Evolutionary conservation across 2,888 invertebrate species (phyloP), one percentile per base, ranked within the genome.

Genomic region (Thecophora atra): DNA sequence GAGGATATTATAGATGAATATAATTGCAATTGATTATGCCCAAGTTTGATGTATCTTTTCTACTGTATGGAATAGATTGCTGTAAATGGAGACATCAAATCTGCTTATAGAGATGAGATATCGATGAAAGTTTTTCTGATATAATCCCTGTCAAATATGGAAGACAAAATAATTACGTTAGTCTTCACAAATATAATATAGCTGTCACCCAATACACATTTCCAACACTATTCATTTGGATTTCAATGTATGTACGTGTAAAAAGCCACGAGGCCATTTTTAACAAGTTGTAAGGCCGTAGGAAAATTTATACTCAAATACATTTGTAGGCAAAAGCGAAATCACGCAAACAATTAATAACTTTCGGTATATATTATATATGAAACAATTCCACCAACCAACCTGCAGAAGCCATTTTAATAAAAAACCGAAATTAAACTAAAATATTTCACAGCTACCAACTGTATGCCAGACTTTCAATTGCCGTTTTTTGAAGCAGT

Each of bases 371-470:
- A n/a, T n/a, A 37, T n/a, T 30, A 30, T 7, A 37, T 21, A 37
- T 37, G 8, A 47, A 24, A 6, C 21, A 21, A 54, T 54, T 54
- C 21, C 30, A 52, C 83, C 85, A 87, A 90, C 91, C 89, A 90
- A 91, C 91, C 91, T 91, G 91, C 88, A 88, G 91, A 89, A 89
- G 91, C 91, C 91, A 91, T 91, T 89, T 90, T 90, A 89, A 87
- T 88, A 88, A 82, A 80, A 79, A 72, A 75, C 76, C 21, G 44
- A 68, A 54, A 60, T 58, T 69, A 58, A 1, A 58, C 58, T 28
- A 58, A 58, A 58, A 26, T 26, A 17, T 26, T 28, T 28, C 58
- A 58, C 24, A 58, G 58, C 28, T 58, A 24, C 24, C 58, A 58
- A 58, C 58, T 58, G 26, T 58, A 15, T 28, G 8, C 26, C 13